Base-by-base conservation (phyloP, 2,888 invertebrate genomes). In the Ryuthela nishihirai region DNA sequence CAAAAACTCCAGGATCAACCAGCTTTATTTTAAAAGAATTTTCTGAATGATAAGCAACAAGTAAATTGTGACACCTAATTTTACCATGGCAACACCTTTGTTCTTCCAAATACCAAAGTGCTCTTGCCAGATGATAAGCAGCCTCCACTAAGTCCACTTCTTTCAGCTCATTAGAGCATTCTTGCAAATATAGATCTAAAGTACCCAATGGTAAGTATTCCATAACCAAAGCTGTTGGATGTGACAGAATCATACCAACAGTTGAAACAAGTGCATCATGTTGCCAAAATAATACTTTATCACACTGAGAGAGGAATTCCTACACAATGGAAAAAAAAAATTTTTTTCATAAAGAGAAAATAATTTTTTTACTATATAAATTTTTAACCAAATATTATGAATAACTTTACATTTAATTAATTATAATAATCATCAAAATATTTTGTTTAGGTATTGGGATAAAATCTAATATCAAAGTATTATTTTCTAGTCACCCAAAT, bases 91-190 rank as follows among this genome's bases (percentile, higher is more conserved):
- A 84, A 25, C 90, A 81, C 34, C 83, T 82, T 67, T 85, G 85
- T 73, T 90, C 89, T 71, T 84, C 82, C 76, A 93, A 77, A 76
- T 90, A 88, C 83, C 88, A 90, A 23, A 93, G 77, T 9, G 90
- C 92, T 25, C 87, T 84, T 1, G 91, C 89, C 47, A 93, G 73
- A 48, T 85, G 84, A 24, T 87, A 85, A 9, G 87, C 81, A 38
- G 89, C 87, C 73, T 91, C 89, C 65, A 91, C 82, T 65, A 92
- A 77, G 71, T 90, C 88, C 0, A 85, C 80, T 54, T 68, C 67
- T 54, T 70, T 68, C 4, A 73, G 54, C 15, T 64, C 64, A 5
- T 63, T 48, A 23, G 70, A 72, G 67, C 77, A 73, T 26, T 74
- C 76, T 72, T 54, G 61, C 15, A 75, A 77, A 72, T 87, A 88